Base-by-base conservation (phyloP, 2,797 vertebrate species). In the Okamejei kenojei region DNA sequence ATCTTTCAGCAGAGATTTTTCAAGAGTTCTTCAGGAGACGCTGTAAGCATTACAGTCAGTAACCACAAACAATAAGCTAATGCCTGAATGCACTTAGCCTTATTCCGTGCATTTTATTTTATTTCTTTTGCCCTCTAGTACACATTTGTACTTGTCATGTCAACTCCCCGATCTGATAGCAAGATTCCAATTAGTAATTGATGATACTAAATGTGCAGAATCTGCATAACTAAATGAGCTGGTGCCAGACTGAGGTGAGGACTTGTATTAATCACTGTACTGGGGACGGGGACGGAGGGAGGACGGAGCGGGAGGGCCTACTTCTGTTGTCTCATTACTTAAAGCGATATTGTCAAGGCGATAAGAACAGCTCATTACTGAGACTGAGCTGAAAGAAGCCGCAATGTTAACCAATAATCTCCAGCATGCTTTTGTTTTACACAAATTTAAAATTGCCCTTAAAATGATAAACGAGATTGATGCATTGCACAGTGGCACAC, bases 31-130 rank as follows among this genome's bases (percentile, higher is more conserved):
- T 74, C 45, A 29, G 26, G 38, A 76, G 21, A 54, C 54, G 90
- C 90, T 54, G 6, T 92, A 21, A 45, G 90, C 71, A 76, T 92
- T 92, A 76, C 38, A 92, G 71, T 76, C 71, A 92, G 26, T 92
- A 45, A 76, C 76, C 54, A 92, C 73, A 74, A 76, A 92, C 71
- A 92, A 92, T 76, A n/a, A 38, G 76, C 76, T 92, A 74, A 92
- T 74, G 71, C 35, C n/a, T 65, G 68, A 74, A 74, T 91, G 35
- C 21, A 91, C 90, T 91, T 91, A 74, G 71, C 29, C 90, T 92
- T 71, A 92, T 54, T 92, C 21, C 26, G 7, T n/a, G 26, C 65
- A 71, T 91, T 91, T 73, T 73, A 26, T 38, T 71, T 68, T 71
- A 74, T 4, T 92, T 92, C 35, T 13, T 38, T 7, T 54, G 35